These are phyloP conservation scores for Lagria hirta DNA, from an alignment of 2,888 invertebrate genomes.

Conservation along the genomic window DNA sequence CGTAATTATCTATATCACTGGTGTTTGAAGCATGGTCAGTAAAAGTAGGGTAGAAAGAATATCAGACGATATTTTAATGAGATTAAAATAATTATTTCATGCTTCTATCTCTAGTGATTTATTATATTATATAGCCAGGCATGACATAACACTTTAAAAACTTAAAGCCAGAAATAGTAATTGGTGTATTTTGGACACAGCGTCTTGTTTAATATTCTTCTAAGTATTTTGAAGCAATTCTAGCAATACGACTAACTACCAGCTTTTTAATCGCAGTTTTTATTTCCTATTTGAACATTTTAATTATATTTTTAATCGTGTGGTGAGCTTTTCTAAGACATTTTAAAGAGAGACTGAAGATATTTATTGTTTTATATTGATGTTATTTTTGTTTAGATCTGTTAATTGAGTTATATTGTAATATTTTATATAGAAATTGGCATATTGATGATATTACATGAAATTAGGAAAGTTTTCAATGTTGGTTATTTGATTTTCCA, in stretches of 20 bases:
- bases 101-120: too few relatives aligned
- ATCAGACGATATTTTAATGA: too few relatives aligned
- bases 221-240: conserved; percentile 23
- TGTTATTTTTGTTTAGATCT: conserved; percentile 16
- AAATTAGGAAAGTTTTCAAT: not conserved
- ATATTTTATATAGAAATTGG: conserved; percentile 12
- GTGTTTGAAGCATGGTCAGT: too few relatives aligned
- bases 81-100: too few relatives aligned
- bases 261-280: conserved; percentile 14
- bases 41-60: too few relatives aligned
- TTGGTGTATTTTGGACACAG: conserved; percentile 11
- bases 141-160: conserved; percentile 22
- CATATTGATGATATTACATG: conserved; percentile 9
- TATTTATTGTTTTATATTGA: conserved; percentile 33
- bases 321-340: conserved; percentile 19
- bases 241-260: conserved; percentile 22
- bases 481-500: not conserved
- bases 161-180: conserved; percentile 12
- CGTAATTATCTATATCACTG: too few relatives aligned
- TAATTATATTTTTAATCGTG: conserved; percentile 19
- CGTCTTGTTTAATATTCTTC: conserved; percentile 15
- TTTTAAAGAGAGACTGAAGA: conserved; percentile 32
- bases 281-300: too few relatives aligned
- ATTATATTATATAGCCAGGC: conserved; percentile 24
- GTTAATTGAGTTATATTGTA: conserved; percentile 16